phyloP scores from a whole-genome alignment of 2,113 vertebrate species.

The Lophius piscatorius region DNA sequence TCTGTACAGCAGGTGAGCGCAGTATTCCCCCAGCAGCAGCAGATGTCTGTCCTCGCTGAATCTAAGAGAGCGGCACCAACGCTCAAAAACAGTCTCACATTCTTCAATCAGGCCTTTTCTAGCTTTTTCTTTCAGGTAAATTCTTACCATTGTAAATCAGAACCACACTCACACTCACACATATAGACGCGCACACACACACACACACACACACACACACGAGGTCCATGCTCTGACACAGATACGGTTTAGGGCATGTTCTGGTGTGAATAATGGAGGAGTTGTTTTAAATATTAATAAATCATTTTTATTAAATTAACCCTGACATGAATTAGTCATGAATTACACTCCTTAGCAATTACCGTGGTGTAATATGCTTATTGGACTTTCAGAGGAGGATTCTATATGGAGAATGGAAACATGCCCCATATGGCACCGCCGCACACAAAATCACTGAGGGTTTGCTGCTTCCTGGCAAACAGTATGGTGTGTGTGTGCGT shows the following conservation, averaged over 20 bases:
- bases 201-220: conserved; percentile 27
- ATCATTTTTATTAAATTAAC: conserved; percentile 78
- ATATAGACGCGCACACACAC: conserved; percentile 21
- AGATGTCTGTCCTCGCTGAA: no score
- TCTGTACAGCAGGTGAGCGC: no score
- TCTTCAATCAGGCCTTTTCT: no score
- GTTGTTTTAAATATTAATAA: conserved; percentile 76
- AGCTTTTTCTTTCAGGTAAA: no score
- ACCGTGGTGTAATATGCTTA: conserved; percentile 57
- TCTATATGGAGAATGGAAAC: conserved; percentile 57
- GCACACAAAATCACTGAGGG: conserved; percentile 23
- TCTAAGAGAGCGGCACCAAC: no score
- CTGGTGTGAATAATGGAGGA: conserved; percentile 71
- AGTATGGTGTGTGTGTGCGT: no score
- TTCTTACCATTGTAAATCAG: no score
- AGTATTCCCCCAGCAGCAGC: no score
- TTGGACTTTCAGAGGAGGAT: conserved; percentile 45
- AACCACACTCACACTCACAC: no score
- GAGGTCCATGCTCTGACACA: conserved; percentile 65
- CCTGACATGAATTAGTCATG: conserved; percentile 73
- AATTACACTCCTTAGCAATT: conserved; percentile 74
- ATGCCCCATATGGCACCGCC: conserved; percentile 35
- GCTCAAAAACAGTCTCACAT: no score
- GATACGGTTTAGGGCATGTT: conserved; percentile 72
- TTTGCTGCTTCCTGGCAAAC: no score